These are phyloP conservation scores for Calypte anna DNA, from an alignment of 2,113 vertebrate species.

Conservation along the genomic window DNA sequence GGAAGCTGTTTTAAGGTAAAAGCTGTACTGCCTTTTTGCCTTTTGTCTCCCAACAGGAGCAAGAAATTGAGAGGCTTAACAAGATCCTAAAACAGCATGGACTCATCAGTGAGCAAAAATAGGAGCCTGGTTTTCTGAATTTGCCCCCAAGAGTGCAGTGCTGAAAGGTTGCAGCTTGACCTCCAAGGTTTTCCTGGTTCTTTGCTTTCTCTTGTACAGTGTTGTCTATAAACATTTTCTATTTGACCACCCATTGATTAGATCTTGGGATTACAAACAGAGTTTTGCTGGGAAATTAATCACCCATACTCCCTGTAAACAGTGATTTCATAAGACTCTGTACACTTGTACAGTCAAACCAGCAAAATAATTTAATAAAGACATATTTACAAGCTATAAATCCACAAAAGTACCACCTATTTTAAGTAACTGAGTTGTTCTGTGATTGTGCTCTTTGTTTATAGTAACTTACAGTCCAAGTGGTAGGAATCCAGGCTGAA, in stretches of 20 bases:
- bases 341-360: conserved; percentile 41
- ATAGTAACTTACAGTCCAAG: not conserved
- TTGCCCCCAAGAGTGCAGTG: not conserved
- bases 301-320: not conserved
- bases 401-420: not conserved
- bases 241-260: not conserved
- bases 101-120: conserved; percentile 57
- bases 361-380: conserved; percentile 65
- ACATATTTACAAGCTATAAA: not conserved
- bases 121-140: not conserved
- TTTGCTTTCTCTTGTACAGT: conserved; percentile 23
- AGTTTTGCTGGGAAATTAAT: conserved; percentile 13
- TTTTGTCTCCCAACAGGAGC: conserved; percentile 77
- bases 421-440: not conserved
- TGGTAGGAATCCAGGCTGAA: not conserved
- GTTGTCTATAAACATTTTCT: not conserved
- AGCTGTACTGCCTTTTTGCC: not conserved
- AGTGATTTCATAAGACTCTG: not conserved
- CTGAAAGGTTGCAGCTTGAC: not conserved
- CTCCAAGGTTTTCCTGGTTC: conserved; percentile 5
- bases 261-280: not conserved
- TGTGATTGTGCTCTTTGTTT: not conserved
- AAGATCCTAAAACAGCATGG: conserved; percentile 81
- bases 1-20: not conserved
- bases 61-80: conserved; percentile 86